Conservation (phyloP, 2,113 vertebrate genomes). For the Stomatorhinus ivindoensis region DNA sequence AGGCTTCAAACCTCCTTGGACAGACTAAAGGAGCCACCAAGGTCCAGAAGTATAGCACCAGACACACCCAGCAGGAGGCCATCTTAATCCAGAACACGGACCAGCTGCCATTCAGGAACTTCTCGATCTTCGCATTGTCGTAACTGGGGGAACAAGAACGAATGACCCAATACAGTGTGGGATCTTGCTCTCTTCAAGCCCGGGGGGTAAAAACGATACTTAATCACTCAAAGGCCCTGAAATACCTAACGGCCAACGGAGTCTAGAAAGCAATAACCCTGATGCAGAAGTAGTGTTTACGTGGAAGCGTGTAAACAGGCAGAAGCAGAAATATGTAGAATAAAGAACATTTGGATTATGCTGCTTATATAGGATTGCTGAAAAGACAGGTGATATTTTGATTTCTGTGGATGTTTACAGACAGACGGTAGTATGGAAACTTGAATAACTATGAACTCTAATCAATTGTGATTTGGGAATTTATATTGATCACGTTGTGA, state of each 20-base stretch:
- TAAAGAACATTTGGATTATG: background rate
- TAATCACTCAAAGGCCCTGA: background rate
- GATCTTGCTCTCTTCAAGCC: background rate
- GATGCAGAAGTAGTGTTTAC: background rate
- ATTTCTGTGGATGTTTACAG: background rate
- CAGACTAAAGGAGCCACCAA: slow-evolving; percentile 81
- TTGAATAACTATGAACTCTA: background rate
- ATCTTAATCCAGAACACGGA: slow-evolving; percentile 97
- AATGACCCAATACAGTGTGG: background rate
- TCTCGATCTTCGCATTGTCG: slow-evolving; percentile 77
- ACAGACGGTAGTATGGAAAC: background rate
- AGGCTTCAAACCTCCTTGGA: slow-evolving; percentile 63
- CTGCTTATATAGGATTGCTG: background rate
- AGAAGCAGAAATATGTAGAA: background rate
- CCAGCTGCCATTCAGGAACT: slow-evolving; percentile 79
- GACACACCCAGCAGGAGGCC: slow-evolving; percentile 87
- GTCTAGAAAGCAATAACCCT: background rate
- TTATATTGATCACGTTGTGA: background rate
- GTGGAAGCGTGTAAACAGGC: background rate
- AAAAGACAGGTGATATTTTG: background rate
- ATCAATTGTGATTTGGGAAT: background rate
- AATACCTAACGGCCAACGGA: background rate
- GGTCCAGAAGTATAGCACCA: slow-evolving; percentile 78
- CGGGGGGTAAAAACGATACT: background rate
- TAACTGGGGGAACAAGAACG: slow-evolving; percentile 60